A percentile compares a stretch with the other conserved stretches of the same genome.
These are phyloP conservation scores for Nyleta sp. DNA, from an alignment of 2,888 invertebrate species.

Conservation along the genomic window DNA sequence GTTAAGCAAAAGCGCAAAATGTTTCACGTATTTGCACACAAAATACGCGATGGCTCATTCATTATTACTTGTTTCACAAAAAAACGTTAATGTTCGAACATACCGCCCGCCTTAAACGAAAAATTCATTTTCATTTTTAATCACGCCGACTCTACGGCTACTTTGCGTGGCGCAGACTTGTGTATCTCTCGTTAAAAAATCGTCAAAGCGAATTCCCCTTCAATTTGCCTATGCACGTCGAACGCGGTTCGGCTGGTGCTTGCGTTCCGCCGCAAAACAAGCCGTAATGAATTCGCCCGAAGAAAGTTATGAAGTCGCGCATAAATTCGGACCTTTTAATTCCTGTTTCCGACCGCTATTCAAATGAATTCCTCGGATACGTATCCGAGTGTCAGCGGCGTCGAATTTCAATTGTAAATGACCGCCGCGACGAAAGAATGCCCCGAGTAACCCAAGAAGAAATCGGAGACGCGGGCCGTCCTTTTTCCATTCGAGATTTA, in stretches of 20 bases:
- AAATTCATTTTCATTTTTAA: too few relatives aligned
- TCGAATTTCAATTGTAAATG: slow-evolving; percentile 59
- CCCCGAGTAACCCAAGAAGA: slow-evolving; percentile 32
- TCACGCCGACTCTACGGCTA: too few relatives aligned
- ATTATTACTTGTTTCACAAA: too few relatives aligned
- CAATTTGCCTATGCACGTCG: slow-evolving; percentile 3
- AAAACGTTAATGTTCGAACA: too few relatives aligned
- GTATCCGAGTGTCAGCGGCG: slow-evolving; percentile 8
- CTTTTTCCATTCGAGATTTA: slow-evolving; percentile 66
- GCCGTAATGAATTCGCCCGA: neutral
- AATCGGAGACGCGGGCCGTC: slow-evolving; percentile 42
- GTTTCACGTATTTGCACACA: too few relatives aligned
- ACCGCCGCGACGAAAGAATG: slow-evolving; percentile 36
- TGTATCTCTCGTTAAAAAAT: too few relatives aligned
- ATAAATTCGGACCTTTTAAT: slow-evolving; percentile 43
- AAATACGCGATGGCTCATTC: too few relatives aligned
- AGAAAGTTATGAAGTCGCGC: slow-evolving; percentile 7
- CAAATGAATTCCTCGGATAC: slow-evolving; percentile 40
- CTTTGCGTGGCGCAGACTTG: too few relatives aligned
- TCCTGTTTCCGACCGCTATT: slow-evolving; percentile 23
- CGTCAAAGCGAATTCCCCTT: too few relatives aligned
- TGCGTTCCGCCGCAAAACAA: too few relatives aligned
- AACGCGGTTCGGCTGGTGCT: neutral
- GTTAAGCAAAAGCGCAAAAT: too few relatives aligned
- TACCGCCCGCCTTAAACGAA: too few relatives aligned